Conservation (phyloP, 1,140 invertebrate species). For the Gryllus bimaculatus region DNA sequence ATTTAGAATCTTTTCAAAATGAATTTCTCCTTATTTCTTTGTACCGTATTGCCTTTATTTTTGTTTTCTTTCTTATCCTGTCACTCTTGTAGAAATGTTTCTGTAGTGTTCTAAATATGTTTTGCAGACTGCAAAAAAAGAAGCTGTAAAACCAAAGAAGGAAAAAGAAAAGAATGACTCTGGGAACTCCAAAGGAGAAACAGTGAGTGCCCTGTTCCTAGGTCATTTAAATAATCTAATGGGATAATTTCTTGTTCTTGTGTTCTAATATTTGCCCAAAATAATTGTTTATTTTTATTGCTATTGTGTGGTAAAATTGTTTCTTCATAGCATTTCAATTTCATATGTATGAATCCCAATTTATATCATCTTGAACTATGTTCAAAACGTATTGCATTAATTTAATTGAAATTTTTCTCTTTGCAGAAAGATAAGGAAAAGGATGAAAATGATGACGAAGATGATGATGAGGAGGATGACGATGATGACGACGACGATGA, state of each 20-base stretch:
- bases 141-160: neutral
- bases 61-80: neutral
- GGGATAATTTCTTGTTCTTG: neutral
- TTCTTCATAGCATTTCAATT: neutral
- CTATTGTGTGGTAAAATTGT: neutral
- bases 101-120: neutral
- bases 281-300: neutral
- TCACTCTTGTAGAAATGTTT: neutral
- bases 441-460: conserved; percentile 28
- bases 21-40: neutral
- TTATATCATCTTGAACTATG: too few relatives aligned
- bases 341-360: too few relatives aligned
- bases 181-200: neutral
- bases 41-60: neutral
- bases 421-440: conserved; percentile 25
- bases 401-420: too few relatives aligned
- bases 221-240: conserved; percentile 23
- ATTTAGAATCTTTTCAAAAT: neutral
- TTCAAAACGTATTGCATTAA: too few relatives aligned
- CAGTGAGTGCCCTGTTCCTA: neutral
- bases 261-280: neutral
- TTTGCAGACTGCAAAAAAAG: neutral
- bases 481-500: conserved; percentile 30
- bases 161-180: neutral
- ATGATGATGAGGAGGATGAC: conserved; percentile 29